Conservation (phyloP, 2,888 invertebrate genomes). For the Tetranychus truncatus region DNA sequence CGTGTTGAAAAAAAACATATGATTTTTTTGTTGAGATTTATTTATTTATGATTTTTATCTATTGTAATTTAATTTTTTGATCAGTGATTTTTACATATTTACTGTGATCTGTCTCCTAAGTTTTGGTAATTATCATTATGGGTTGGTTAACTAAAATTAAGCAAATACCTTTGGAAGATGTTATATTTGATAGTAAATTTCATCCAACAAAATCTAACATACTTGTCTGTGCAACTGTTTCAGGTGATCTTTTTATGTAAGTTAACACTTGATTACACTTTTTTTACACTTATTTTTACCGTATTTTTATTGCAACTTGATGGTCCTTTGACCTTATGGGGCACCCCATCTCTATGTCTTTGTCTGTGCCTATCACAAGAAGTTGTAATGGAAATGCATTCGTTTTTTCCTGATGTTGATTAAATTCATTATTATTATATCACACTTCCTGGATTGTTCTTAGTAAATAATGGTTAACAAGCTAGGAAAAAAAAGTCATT, state of each 20-base stretch:
- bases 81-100: not conserved
- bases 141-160: not conserved
- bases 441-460: not conserved
- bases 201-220: conserved; percentile 23
- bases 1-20: not conserved
- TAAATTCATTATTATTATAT: not conserved
- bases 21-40: not conserved
- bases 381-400: not conserved
- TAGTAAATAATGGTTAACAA: not conserved
- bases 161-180: not conserved
- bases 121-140: not conserved
- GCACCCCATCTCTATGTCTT: not conserved
- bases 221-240: conserved; percentile 28
- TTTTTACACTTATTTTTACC: conserved; percentile 21
- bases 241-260: conserved; percentile 23
- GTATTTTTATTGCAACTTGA: conserved; percentile 31
- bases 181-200: conserved; percentile 22
- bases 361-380: not conserved
- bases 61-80: not conserved
- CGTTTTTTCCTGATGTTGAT: not conserved
- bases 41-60: conserved; percentile 11
- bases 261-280: not conserved
- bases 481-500: not conserved
- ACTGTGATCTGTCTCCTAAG: no score
- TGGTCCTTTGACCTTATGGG: not conserved